Evolutionary conservation across 2,797 vertebrate species (phyloP).

Genomic region (Megaceryle alcyon): DNA sequence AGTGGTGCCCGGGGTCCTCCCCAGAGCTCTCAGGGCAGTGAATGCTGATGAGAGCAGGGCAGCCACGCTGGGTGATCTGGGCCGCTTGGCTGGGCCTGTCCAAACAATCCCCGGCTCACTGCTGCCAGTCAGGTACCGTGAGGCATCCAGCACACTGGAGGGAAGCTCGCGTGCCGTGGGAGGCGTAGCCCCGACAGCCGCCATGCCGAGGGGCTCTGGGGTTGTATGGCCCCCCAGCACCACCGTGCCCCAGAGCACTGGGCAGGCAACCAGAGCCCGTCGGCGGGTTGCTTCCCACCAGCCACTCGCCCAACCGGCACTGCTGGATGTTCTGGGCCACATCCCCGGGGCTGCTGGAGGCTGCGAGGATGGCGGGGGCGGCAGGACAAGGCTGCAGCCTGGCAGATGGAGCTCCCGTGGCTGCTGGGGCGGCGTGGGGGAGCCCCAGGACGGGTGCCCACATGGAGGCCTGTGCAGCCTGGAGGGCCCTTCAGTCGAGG

Average conservation of each 20-base stretch:
- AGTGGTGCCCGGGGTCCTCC: accelerated
- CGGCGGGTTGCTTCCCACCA: accelerated
- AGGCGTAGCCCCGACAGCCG: accelerated
- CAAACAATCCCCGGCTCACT: neutral
- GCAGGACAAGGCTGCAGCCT: accelerated
- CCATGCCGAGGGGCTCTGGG: accelerated
- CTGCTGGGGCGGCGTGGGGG: neutral
- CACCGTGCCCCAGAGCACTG: accelerated
- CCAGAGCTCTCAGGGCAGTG: neutral
- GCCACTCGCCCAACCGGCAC: neutral
- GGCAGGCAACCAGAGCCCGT: accelerated
- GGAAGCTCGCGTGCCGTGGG: accelerated
- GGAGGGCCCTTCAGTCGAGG: neutral
- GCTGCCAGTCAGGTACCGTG: accelerated
- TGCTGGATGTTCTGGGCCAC: accelerated
- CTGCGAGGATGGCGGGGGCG: neutral
- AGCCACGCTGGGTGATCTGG: neutral
- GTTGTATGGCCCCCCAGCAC: accelerated
- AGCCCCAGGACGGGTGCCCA: accelerated
- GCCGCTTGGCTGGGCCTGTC: neutral
- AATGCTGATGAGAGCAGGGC: neutral
- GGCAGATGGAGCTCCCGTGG: neutral
- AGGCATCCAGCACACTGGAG: accelerated
- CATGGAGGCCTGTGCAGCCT: neutral
- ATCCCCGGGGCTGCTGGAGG: neutral